Conservation (phyloP, 1,140 invertebrate genomes). For the Cyphomyrmex costatus region DNA sequence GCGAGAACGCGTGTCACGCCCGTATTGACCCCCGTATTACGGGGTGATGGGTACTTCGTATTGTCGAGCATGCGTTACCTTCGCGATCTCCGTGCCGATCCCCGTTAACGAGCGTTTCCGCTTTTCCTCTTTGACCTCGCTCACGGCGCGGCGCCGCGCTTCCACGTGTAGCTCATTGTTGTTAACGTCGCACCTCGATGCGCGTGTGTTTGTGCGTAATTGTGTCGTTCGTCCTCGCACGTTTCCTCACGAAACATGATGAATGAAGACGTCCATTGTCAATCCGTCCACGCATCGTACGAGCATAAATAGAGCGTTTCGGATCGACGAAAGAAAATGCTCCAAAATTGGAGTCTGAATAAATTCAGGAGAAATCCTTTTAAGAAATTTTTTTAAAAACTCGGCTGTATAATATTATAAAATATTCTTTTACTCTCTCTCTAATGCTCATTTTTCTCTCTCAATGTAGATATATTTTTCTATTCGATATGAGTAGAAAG, state of each 20-base stretch:
- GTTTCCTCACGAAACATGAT: conserved; percentile 16
- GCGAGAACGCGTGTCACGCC: neutral
- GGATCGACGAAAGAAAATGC: neutral
- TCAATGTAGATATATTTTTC: too few species aligned
- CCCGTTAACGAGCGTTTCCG: conserved; percentile 42
- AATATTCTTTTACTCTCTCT: neutral
- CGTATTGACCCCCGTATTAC: neutral
- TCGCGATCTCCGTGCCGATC: conserved; percentile 1
- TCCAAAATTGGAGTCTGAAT: neutral
- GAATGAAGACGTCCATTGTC: conserved; percentile 2
- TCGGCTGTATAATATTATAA: neutral
- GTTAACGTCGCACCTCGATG: neutral
- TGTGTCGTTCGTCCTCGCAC: conserved; percentile 20
- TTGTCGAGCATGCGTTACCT: neutral
- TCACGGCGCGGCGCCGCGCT: neutral
- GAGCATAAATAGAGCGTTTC: neutral
- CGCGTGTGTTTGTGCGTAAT: neutral
- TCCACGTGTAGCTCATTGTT: neutral
- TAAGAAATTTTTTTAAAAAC: too few species aligned
- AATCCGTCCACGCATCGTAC: neutral
- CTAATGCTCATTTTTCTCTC: neutral
- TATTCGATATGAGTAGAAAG: too few species aligned
- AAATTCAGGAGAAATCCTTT: neutral
- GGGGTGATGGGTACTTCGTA: neutral
- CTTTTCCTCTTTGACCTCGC: conserved; percentile 21